Conservation (phyloP, 2,888 invertebrate species). For the Troilus luridus region DNA sequence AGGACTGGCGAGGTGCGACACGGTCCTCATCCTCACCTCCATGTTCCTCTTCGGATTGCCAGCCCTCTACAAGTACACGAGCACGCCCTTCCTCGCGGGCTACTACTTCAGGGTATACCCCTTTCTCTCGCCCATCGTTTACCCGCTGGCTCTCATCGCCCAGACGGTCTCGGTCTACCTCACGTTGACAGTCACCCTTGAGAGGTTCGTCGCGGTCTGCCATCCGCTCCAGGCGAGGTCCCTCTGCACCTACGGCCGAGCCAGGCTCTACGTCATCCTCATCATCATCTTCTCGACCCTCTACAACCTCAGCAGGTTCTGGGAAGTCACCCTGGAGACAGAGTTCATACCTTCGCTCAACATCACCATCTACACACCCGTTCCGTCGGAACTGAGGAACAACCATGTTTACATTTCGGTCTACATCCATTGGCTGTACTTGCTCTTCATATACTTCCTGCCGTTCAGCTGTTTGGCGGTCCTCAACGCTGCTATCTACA, state of each 20-base stretch:
- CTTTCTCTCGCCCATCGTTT: slow-evolving; percentile 83
- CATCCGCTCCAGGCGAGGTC: slow-evolving; percentile 90
- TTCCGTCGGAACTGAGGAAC: slow-evolving; percentile 78
- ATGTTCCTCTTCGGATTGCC: slow-evolving; percentile 89
- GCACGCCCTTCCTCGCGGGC: slow-evolving; percentile 81
- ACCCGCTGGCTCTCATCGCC: slow-evolving; percentile 87
- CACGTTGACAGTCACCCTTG: slow-evolving; percentile 75
- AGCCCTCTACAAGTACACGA: slow-evolving; percentile 87
- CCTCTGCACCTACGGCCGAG: slow-evolving; percentile 90
- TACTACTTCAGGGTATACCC: slow-evolving; percentile 85
- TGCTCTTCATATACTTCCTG: slow-evolving; percentile 93
- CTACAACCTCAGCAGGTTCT: slow-evolving; percentile 85
- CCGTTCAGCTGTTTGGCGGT: slow-evolving; percentile 91
- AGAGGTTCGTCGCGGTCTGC: slow-evolving; percentile 93
- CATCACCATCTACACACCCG: slow-evolving; percentile 79
- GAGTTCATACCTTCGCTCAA: slow-evolving; percentile 69
- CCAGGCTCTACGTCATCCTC: slow-evolving; percentile 85
- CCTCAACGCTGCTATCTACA: slow-evolving; percentile 92
- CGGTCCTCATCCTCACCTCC: slow-evolving; percentile 88
- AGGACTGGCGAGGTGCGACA: slow-evolving; percentile 94
- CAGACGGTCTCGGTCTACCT: slow-evolving; percentile 96
- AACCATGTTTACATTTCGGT: slow-evolving; percentile 84
- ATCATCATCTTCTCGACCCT: slow-evolving; percentile 85
- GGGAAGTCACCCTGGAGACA: slow-evolving; percentile 68
- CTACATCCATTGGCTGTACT: slow-evolving; percentile 95